phyloP scores from a whole-genome alignment of 2,113 vertebrate genomes.

The Tragulus kanchil region DNA sequence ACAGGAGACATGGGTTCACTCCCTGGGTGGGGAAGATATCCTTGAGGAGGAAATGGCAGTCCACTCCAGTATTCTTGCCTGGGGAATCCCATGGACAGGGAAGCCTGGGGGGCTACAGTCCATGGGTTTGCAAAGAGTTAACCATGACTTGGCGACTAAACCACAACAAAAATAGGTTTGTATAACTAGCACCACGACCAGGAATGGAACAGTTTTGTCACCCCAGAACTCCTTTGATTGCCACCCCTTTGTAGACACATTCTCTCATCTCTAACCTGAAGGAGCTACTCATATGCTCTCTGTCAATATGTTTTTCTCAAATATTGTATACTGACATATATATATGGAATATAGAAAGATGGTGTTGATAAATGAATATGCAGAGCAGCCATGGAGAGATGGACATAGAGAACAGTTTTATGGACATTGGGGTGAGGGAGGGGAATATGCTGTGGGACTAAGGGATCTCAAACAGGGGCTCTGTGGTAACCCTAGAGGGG shows the following conservation, averaged over 20 bases:
- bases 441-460: too few relatives aligned
- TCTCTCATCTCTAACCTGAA: neutral
- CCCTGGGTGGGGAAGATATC: neutral
- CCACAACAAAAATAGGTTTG: neutral
- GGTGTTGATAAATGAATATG: too few relatives aligned
- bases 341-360: too few relatives aligned
- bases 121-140: neutral
- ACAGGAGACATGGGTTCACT: neutral
- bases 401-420: too few relatives aligned
- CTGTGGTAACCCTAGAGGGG: too few relatives aligned
- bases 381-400: too few relatives aligned
- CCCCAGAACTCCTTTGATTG: neutral
- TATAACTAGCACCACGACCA: neutral
- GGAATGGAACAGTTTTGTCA: neutral
- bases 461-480: too few relatives aligned
- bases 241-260: neutral
- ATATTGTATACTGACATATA: too few relatives aligned
- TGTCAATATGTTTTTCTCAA: neutral
- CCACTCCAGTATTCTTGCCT: neutral
- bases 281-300: neutral
- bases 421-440: too few relatives aligned
- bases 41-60: neutral
- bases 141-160: neutral
- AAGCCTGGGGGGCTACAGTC: neutral
- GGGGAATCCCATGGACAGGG: neutral